Percentiles rank a stretch among this genome's conserved stretches.
These are phyloP conservation scores for Eurystomus gularis DNA, from an alignment of 2,113 vertebrate species.

Conservation along the genomic window DNA sequence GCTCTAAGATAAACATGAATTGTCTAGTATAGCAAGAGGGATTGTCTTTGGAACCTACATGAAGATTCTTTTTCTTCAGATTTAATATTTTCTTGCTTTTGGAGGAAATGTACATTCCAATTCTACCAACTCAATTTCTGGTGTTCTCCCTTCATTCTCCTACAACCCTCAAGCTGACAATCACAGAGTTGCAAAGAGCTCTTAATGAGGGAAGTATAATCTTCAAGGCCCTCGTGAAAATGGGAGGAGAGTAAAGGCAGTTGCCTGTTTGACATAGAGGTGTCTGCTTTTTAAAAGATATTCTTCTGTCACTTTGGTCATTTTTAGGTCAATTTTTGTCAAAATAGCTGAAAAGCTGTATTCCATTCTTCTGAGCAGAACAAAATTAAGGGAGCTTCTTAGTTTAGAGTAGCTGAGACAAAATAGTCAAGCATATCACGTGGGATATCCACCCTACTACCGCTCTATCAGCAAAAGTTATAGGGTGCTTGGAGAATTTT, in stretches of 20 bases:
- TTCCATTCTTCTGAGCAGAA: not conserved
- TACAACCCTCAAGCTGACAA: not conserved
- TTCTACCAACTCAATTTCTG: not conserved
- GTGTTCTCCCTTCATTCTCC: not conserved
- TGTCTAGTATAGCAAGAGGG: not conserved
- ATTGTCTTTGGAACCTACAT: not conserved
- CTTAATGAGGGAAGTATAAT: not conserved
- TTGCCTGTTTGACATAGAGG: not conserved
- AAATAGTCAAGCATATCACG: not conserved
- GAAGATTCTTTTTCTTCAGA: not conserved
- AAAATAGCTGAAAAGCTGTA: not conserved
- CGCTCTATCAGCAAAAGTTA: not conserved
- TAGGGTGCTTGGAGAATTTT: not conserved
- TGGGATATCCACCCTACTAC: not conserved
- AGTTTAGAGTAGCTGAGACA: not conserved
- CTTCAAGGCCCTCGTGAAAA: not conserved
- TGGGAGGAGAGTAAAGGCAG: not conserved
- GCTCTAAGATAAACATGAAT: not conserved
- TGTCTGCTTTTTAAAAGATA: not conserved
- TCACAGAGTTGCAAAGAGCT: not conserved
- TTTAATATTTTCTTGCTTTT: not conserved
- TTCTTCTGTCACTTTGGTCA: not conserved
- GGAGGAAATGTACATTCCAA: not conserved
- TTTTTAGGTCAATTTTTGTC: not conserved
- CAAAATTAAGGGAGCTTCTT: not conserved